Evolutionary conservation across 2,797 vertebrate genomes (phyloP), one percentile per base, ranked within the genome.

Genomic region (Fistularia tabacaria): DNA sequence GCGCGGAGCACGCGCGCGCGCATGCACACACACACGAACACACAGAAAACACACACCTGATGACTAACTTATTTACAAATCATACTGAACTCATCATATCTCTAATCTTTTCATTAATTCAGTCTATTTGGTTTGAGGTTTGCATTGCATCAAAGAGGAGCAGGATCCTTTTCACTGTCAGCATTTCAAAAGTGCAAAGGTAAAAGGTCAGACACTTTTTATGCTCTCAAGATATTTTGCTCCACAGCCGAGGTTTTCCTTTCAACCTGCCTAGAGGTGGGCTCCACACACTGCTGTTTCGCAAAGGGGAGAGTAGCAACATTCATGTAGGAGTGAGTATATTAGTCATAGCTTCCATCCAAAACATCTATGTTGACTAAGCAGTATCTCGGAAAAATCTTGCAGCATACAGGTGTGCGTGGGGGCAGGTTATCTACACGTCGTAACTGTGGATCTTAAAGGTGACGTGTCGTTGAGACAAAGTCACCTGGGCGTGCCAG

Each of bases 101-200:
- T 25, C 25, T 25, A 25, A 25, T 25, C 25, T 25, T 25, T 25
- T 25, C 25, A 2, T 5, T 25, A 25, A 25, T 25, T 25, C 25
- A 25, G 25, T 25, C 25, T 3, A 25, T 5, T 25, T 25, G 5
- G 5, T 25, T 25, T 25, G 2, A 25, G 25, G 2, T 25, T 25
- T 3, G 2, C 25, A 5, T 25, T 3, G 25, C 25, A 2, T 25
- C 25, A 25, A 25, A 25, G 25, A 25, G 25, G 25, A 25, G 25
- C 25, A 25, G 2, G 5, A 5, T 25, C 2, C 25, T 25, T 25
- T 2, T 3, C 62, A 45, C 37, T 49, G 66, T 77, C 76, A 76
- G 54, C 55, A 71, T 42, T 55, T 54, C 37, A n/a, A 54, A 65
- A 69, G 78, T 79, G 59, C 61, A 73, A 59, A 74, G 72, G 56